These are phyloP conservation scores for Harpalus rubripes DNA, from an alignment of 2,888 invertebrate species.

Conservation along the genomic window DNA sequence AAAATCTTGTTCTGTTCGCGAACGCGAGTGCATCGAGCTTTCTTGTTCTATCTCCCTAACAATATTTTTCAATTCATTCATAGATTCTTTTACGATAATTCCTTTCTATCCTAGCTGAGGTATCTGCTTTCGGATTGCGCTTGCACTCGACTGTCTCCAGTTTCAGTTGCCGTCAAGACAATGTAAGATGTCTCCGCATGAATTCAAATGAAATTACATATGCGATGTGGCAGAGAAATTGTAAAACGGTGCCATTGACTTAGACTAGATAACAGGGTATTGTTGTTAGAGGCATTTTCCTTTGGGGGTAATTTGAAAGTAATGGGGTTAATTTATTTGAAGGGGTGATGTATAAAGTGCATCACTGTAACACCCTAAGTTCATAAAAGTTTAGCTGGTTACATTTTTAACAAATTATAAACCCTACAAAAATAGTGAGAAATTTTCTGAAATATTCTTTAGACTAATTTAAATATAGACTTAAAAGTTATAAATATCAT, in stretches of 20 bases:
- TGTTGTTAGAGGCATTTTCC: background rate
- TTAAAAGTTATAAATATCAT: too few relatives aligned
- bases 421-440: too few relatives aligned
- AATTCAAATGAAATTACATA: slow-evolving; percentile 40
- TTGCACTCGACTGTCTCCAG: background rate
- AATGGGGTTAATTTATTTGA: background rate
- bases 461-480: too few relatives aligned
- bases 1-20: background rate
- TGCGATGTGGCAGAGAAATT: slow-evolving; percentile 21
- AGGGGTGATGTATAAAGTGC: background rate
- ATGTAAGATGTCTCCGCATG: slow-evolving; percentile 27
- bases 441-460: too few relatives aligned
- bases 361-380: background rate
- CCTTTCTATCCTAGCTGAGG: slow-evolving; percentile 13
- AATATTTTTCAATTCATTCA: slow-evolving; percentile 44
- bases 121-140: background rate
- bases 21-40: background rate
- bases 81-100: slow-evolving; percentile 35
- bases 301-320: background rate
- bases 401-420: too few relatives aligned
- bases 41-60: background rate
- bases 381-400: too few relatives aligned
- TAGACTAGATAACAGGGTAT: background rate
- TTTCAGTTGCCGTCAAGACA: slow-evolving; percentile 10
- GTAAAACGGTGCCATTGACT: slow-evolving; percentile 1